These are phyloP conservation scores for Deroplatys truncata DNA, from an alignment of 2,888 invertebrate species.

Conservation along the genomic window DNA sequence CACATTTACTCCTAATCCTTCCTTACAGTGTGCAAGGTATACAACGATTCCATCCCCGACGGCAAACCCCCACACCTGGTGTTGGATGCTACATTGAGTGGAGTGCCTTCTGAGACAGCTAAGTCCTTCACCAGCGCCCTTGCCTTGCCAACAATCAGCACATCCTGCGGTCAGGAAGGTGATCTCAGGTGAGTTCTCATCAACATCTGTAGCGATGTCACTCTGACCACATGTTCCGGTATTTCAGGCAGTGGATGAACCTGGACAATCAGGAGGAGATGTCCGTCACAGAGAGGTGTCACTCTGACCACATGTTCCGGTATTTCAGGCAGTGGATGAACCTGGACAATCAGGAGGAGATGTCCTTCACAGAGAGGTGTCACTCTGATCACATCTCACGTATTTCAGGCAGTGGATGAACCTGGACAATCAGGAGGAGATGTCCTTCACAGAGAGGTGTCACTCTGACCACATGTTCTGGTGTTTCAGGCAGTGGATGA, in stretches of 20 bases:
- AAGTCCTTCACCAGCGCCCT: constrained; percentile 78
- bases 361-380: too few relatives aligned
- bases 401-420: constrained; percentile 61
- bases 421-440: too few relatives aligned
- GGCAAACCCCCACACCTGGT: constrained; percentile 72
- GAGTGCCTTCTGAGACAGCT: constrained; percentile 77
- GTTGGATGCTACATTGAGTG: constrained; percentile 77
- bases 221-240: too few relatives aligned
- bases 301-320: too few relatives aligned
- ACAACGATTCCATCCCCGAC: constrained; percentile 59
- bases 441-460: too few relatives aligned
- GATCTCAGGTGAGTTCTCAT: constrained; percentile 56
- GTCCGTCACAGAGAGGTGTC: constrained; percentile 52
- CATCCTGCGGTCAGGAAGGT: constrained; percentile 79
- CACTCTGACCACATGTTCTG: background rate
- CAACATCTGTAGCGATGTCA: too few relatives aligned
- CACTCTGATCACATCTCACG: too few relatives aligned
- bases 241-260: constrained; percentile 68
- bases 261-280: too few relatives aligned
- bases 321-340: constrained; percentile 69
- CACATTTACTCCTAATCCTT: background rate
- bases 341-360: too few relatives aligned
- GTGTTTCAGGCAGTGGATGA: constrained; percentile 63
- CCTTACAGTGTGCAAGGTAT: constrained; percentile 65
- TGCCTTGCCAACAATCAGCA: constrained; percentile 76